phyloP scores from a whole-genome alignment of 2,888 invertebrate genomes.

The Lottia scabra region DNA sequence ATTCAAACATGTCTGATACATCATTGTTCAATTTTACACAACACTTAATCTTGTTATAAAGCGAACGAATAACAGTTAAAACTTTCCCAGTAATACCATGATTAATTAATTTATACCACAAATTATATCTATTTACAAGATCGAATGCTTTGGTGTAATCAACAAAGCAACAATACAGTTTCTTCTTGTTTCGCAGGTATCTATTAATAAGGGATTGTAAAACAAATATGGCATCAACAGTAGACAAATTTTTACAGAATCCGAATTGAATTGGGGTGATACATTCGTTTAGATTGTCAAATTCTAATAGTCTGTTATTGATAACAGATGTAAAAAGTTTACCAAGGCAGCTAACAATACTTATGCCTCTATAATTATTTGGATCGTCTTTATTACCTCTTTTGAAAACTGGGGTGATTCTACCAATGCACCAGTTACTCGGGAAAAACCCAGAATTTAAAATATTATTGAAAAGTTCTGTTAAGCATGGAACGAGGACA shows the following conservation, averaged over 20 bases:
- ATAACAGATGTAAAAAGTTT: slow-evolving; percentile 29
- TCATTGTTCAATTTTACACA: no score
- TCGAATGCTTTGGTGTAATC: slow-evolving; percentile 28
- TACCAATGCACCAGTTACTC: slow-evolving; percentile 20
- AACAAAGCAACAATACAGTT: slow-evolving; percentile 23
- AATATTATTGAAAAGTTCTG: slow-evolving; percentile 24
- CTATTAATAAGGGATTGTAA: slow-evolving; percentile 18
- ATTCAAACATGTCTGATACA: no score
- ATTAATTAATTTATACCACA: no score
- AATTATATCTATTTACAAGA: slow-evolving; percentile 12
- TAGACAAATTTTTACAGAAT: slow-evolving; percentile 19
- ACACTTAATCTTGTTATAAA: no score
- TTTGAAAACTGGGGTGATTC: slow-evolving; percentile 25
- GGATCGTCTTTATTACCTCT: slow-evolving; percentile 23
- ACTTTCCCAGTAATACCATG: no score
- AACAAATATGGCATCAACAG: slow-evolving; percentile 25
- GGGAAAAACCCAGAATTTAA: slow-evolving; percentile 20
- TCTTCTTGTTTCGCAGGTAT: slow-evolving; percentile 12
- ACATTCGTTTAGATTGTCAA: slow-evolving; percentile 19
- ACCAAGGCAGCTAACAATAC: slow-evolving; percentile 24
- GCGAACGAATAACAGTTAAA: no score
- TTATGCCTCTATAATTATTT: slow-evolving; percentile 30
- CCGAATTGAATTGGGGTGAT: slow-evolving; percentile 26
- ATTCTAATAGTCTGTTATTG: slow-evolving; percentile 24
- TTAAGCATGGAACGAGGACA: slow-evolving; percentile 11